Conservation (phyloP, 2,113 vertebrate species). For the Daphoenositta chrysoptera region DNA sequence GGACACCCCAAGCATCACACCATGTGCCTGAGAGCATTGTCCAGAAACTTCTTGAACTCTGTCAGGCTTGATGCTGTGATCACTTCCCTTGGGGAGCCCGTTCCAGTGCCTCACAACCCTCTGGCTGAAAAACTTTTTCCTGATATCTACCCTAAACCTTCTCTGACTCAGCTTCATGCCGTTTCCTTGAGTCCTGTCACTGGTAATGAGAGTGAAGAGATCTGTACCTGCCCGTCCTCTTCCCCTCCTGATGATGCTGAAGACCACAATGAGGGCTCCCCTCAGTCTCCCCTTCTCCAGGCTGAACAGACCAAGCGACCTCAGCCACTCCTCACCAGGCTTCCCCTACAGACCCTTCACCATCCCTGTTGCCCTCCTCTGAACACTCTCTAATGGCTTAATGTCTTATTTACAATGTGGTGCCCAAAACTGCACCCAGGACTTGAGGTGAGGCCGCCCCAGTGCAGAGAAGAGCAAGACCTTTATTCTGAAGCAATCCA, state of each 20-base stretch:
- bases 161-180: rapidly evolving
- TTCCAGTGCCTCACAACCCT: rapidly evolving
- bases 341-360: rapidly evolving
- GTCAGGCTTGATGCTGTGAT: not conserved
- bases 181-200: rapidly evolving
- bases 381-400: not conserved
- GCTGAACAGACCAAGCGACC: not conserved
- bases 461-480: not conserved
- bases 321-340: not conserved
- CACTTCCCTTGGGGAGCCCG: not conserved
- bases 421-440: not conserved
- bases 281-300: not conserved
- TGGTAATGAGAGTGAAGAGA: not conserved
- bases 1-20: not conserved
- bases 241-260: not conserved
- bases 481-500: not conserved
- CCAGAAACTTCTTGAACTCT: not conserved
- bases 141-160: not conserved
- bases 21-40: not conserved
- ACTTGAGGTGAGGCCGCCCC: not conserved
- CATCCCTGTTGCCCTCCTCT: not conserved
- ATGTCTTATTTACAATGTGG: not conserved
- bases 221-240: not conserved
- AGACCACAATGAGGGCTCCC: not conserved
- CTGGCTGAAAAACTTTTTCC: not conserved